Evolutionary conservation across 2,113 vertebrate species (phyloP).

Genomic region (Alouatta palliata): DNA sequence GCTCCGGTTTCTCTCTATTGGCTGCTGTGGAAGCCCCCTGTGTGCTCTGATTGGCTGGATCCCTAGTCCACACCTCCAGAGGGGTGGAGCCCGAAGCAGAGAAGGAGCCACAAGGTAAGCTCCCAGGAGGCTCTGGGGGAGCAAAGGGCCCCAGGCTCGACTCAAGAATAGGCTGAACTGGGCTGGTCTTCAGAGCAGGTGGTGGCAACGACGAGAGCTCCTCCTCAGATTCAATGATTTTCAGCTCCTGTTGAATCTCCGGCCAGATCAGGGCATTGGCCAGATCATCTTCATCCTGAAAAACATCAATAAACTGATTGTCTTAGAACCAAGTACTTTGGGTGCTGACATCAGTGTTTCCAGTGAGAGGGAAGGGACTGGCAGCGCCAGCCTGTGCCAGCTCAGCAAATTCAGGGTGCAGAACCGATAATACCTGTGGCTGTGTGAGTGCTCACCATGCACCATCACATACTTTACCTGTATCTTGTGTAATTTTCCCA

Average conservation of each 20-base stretch:
- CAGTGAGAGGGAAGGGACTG: background rate
- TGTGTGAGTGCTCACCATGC: background rate
- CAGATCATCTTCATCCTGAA: constrained; percentile 84
- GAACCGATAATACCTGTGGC: background rate
- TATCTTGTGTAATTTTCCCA: background rate
- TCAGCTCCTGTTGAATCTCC: constrained; percentile 90
- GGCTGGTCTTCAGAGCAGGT: background rate
- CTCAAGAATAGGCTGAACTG: background rate
- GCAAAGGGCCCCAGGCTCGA: background rate
- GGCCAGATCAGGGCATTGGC: constrained; percentile 82
- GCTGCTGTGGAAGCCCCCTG: background rate
- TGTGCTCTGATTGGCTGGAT: constrained; percentile 51
- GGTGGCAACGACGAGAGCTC: constrained; percentile 78
- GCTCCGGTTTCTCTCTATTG: constrained; percentile 13
- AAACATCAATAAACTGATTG: constrained; percentile 67
- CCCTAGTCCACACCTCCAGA: constrained; percentile 56
- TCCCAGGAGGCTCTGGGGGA: constrained; percentile 40
- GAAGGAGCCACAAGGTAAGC: background rate
- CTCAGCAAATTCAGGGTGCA: background rate
- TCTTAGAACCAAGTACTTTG: background rate
- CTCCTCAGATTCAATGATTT: constrained; percentile 92
- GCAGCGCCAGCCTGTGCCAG: background rate
- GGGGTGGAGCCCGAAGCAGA: background rate
- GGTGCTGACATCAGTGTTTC: background rate
- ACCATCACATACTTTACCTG: background rate